Base-by-base conservation (phyloP, 2,113 vertebrate species). In the Pitta sordida region DNA sequence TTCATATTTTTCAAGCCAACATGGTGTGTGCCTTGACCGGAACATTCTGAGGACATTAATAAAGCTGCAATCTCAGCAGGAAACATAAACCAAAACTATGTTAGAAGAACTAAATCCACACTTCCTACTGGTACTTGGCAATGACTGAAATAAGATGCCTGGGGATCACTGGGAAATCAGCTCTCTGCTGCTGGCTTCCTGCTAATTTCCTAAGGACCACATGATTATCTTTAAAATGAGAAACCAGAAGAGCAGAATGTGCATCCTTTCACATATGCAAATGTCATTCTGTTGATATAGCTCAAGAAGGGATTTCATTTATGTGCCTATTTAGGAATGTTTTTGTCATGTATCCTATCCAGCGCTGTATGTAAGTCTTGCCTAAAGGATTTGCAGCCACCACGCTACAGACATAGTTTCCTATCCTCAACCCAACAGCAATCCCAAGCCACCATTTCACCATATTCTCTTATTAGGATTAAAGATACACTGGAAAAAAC, bases 11-110 rank as follows among this genome's bases (percentile, higher is more conserved):
- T 95, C 63, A 95, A 88, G 86, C 75, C 83, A 92, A 92, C 22
- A 82, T 59, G 63, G 82, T 87, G 86, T 63, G 73, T 87, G 90
- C 65, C 91, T 93, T 95, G 93, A 96, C 91, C 75, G 29, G 92
- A 94, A 93, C 78, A 91, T 91, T 95, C 83, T 94, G 90, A 94
- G 95, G 94, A 96, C 80, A 83, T 93, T 95, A 95, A 94, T 96
- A 95, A 94, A 94, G 75, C 75, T 96, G 78, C 83, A 94, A 68
- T 94, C 94, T 94, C 87, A 94, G 89, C 78, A 96, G 75, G 81
- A 85, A 94, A 86, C 81, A 48, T 59, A 95, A 93, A 90, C 85
- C 88, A 90, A 96, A 94, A 92, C 88, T 94, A 93, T 90, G 83
- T 53, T 62, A 95, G 91, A 94, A 94, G 88, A 81, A 86, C 69